These are phyloP conservation scores for Ctena decussata DNA, from an alignment of 2,888 invertebrate genomes.

Conservation along the genomic window DNA sequence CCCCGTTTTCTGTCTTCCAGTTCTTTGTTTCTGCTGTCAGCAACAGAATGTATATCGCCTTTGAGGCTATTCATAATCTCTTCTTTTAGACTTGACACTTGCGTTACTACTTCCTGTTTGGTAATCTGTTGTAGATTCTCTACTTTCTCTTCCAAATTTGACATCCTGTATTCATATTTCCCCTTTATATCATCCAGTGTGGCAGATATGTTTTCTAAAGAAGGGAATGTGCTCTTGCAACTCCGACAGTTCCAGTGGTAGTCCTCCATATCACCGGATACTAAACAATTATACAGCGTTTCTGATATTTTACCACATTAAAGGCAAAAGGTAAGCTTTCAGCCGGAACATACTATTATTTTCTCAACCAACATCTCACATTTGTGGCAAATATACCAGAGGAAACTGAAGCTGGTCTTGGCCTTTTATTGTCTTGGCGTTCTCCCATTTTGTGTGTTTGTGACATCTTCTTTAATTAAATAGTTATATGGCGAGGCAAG, in stretches of 20 bases:
- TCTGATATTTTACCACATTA: not conserved
- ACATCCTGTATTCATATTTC: not conserved
- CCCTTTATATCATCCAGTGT: not conserved
- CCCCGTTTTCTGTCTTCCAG: not conserved
- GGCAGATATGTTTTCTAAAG: not conserved
- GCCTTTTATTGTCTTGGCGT: not conserved
- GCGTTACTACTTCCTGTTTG: not conserved
- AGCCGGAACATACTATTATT: not conserved
- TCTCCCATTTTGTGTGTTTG: not conserved
- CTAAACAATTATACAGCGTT: not conserved
- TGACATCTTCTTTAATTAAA: too few species aligned
- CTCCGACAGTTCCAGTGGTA: not conserved
- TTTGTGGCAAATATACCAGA: not conserved
- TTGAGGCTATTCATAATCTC: not conserved
- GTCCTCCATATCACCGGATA: not conserved
- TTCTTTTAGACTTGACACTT: not conserved
- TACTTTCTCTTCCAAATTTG: not conserved
- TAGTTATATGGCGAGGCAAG: not conserved
- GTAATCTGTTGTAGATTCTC: not conserved
- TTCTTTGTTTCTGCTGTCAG: not conserved
- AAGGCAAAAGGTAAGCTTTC: not conserved
- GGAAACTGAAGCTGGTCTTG: not conserved
- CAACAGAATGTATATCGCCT: not conserved
- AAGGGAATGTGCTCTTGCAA: not conserved
- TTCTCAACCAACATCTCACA: not conserved